Evolutionary conservation across 2,113 vertebrate species (phyloP).

Genomic region (Lutjanus erythropterus): DNA sequence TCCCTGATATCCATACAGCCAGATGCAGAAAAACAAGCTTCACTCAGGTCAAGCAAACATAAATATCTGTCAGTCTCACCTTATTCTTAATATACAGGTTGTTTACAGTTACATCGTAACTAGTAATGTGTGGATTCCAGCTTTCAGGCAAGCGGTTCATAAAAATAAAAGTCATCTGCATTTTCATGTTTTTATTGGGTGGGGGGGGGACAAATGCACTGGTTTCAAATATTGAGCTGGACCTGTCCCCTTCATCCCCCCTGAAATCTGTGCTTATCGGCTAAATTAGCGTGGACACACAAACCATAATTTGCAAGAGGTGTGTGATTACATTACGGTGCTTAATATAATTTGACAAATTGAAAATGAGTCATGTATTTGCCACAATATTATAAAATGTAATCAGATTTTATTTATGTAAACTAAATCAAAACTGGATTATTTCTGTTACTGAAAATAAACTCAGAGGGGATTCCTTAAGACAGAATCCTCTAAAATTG

Average conservation of each 20-base stretch:
- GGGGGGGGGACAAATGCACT: no score
- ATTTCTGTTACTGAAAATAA: not conserved
- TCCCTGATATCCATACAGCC: conserved; percentile 46
- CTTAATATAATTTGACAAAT: not conserved
- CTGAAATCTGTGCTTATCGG: no score
- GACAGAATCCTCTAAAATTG: no score
- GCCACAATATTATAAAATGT: not conserved
- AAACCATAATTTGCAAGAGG: conserved; percentile 1
- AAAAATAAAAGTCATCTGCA: no score
- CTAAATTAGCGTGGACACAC: not conserved
- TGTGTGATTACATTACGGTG: not conserved
- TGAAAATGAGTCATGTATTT: not conserved
- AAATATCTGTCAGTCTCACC: conserved; percentile 27
- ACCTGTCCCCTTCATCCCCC: no score
- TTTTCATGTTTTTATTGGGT: no score
- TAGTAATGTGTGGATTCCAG: conserved; percentile 3
- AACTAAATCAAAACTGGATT: conserved; percentile 1
- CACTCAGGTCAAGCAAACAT: conserved; percentile 19
- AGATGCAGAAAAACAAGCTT: conserved; percentile 46
- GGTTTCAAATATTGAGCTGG: no score
- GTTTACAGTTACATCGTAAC: not conserved
- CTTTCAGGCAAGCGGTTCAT: no score
- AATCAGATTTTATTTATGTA: not conserved
- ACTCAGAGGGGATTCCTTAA: not conserved
- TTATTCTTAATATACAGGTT: conserved; percentile 7